These are phyloP conservation scores for Stictonetta naevosa DNA, from an alignment of 2,113 vertebrate genomes.

Conservation along the genomic window DNA sequence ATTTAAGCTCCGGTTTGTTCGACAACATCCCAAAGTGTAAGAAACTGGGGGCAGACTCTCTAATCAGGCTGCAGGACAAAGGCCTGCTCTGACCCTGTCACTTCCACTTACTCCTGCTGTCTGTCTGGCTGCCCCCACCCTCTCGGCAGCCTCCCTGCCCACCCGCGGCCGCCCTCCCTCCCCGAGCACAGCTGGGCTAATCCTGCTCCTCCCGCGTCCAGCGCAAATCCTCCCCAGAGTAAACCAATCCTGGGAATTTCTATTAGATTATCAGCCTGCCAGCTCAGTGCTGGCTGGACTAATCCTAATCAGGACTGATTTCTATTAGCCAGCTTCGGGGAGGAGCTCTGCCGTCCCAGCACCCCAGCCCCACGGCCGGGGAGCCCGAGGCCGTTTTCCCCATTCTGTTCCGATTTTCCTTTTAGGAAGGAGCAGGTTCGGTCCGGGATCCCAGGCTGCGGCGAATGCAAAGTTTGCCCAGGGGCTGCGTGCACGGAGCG, in stretches of 20 bases:
- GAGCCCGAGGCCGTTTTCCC: slow-evolving; percentile 73
- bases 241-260: slow-evolving; percentile 91
- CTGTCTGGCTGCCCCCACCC: slow-evolving; percentile 81
- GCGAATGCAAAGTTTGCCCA: background rate
- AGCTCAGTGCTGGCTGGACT: slow-evolving; percentile 79
- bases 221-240: slow-evolving; percentile 86
- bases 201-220: slow-evolving; percentile 85
- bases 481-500: background rate
- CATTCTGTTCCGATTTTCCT: slow-evolving; percentile 39
- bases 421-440: background rate
- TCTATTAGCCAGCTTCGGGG: slow-evolving; percentile 84
- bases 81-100: slow-evolving; percentile 96
- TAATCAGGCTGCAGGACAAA: slow-evolving; percentile 96
- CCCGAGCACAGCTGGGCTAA: slow-evolving; percentile 84
- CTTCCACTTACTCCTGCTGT: slow-evolving; percentile 92
- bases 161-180: slow-evolving; percentile 76
- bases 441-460: background rate
- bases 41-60: slow-evolving; percentile 91
- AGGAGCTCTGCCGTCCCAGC: slow-evolving; percentile 76
- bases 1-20: slow-evolving; percentile 93
- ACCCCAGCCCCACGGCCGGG: slow-evolving; percentile 74
- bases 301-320: slow-evolving; percentile 90
- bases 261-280: slow-evolving; percentile 87
- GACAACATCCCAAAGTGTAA: slow-evolving; percentile 95
- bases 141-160: slow-evolving; percentile 76